Conservation (phyloP, 2,797 vertebrate genomes). For the Carapus acus region DNA sequence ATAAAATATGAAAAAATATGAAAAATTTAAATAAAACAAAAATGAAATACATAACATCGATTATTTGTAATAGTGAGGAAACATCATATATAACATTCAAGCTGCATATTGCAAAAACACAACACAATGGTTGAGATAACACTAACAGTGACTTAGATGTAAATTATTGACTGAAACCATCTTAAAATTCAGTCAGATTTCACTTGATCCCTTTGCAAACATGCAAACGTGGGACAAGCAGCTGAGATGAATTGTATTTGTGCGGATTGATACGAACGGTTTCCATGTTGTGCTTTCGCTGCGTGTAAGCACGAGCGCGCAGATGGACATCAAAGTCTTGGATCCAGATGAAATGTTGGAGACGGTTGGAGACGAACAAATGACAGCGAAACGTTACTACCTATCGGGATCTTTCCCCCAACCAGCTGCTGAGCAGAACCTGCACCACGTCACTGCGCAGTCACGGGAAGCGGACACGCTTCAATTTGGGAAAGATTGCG, state of each 20-base stretch:
- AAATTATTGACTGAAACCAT: conserved; percentile 17
- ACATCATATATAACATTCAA: too few relatives aligned
- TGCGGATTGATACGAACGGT: conserved; percentile 16
- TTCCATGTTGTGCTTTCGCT: conserved; percentile 29
- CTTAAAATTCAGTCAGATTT: not conserved
- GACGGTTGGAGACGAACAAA: conserved; percentile 11
- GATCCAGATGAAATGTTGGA: conserved; percentile 47
- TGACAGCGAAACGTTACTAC: conserved; percentile 6
- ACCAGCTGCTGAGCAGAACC: conserved; percentile 35
- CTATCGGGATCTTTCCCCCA: conserved; percentile 8
- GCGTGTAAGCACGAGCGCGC: conserved; percentile 11
- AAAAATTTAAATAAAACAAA: too few relatives aligned
- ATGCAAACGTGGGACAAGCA: conserved; percentile 31
- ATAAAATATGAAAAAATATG: not conserved
- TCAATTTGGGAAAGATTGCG: too few relatives aligned
- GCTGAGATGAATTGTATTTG: conserved; percentile 36
- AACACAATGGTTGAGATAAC: too few relatives aligned
- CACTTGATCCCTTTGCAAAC: conserved; percentile 20
- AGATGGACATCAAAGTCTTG: conserved; percentile 55
- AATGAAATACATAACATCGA: too few relatives aligned
- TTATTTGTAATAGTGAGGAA: too few relatives aligned
- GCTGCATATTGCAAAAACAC: too few relatives aligned
- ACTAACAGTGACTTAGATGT: too few relatives aligned
- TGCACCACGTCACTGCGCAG: conserved; percentile 23
- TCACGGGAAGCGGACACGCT: conserved; percentile 26